phyloP scores from a whole-genome alignment of 2,888 invertebrate species.

The Sarcophaga rosellei region DNA sequence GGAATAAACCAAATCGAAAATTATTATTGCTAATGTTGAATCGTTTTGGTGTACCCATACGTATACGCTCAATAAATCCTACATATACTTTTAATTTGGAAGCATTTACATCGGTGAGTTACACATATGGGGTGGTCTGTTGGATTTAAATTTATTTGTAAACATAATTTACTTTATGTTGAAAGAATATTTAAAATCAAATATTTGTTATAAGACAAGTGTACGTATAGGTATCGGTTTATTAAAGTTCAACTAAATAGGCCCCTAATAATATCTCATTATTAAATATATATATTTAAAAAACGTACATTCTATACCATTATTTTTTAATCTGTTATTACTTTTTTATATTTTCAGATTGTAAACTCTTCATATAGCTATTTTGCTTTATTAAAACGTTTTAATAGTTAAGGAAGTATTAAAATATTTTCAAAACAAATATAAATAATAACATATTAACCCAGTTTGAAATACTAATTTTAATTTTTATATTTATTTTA shows the following conservation, averaged over 20 bases:
- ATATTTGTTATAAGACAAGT: no score
- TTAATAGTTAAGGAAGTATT: slow-evolving; percentile 49
- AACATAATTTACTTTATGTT: background rate
- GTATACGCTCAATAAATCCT: slow-evolving; percentile 73
- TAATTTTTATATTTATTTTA: no score
- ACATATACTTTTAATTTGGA: slow-evolving; percentile 73
- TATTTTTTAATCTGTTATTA: background rate
- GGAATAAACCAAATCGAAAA: slow-evolving; percentile 71
- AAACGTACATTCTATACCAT: background rate
- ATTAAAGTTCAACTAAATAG: no score
- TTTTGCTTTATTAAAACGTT: slow-evolving; percentile 70
- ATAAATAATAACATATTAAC: background rate
- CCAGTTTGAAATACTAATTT: no score
- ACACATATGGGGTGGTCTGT: background rate
- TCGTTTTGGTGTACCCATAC: slow-evolving; percentile 70
- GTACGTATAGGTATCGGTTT: no score
- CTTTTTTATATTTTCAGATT: slow-evolving; percentile 67
- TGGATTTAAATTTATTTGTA: background rate
- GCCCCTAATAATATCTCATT: no score
- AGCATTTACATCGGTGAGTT: slow-evolving; percentile 76
- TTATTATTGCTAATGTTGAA: slow-evolving; percentile 70
- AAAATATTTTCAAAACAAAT: background rate
- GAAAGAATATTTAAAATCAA: no score
- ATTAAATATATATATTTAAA: background rate
- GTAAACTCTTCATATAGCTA: slow-evolving; percentile 72